Evolutionary conservation across 2,113 vertebrate species (phyloP), one percentile per base, ranked within the genome.

Genomic region (Pluvianellus socialis): DNA sequence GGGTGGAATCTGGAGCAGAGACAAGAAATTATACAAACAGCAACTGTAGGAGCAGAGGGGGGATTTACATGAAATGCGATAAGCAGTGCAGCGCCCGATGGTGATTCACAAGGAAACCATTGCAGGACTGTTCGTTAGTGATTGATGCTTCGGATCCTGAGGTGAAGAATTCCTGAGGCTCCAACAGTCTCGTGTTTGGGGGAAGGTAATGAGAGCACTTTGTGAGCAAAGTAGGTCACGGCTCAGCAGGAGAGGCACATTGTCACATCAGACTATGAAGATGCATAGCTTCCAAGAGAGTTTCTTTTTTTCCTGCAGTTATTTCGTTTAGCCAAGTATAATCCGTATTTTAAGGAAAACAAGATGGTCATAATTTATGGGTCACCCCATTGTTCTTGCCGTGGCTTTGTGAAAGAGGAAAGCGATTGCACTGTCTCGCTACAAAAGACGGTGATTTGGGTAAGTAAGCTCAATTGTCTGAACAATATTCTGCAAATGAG

Each of bases 401-500:
- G 17, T 1, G 6, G 55, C 61, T 88, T 68, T 40, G 42, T 38
- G 61, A 75, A 75, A 88, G 35, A 53, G 72, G 40, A 71, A 38
- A 70, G 72, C 4, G 79, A 84, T 62, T 79, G 66, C 10, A 4
- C 32, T 11, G 12, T 14, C 77, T 87, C 13, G 0, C 71, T 58
- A 53, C 73, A 91, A 79, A 56, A 49, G 84, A 73, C 10, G 58
- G 87, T 88, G 92, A 91, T 95, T 93, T 42, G 62, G 72, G 68
- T 44, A 74, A 81, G 76, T 4, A 12, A 92, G 80, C 77, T 82
- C 87, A 68, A 82, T 90, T 82, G 84, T 65, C 81, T 87, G 90
- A 95, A 90, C 81, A 94, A 91, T 85, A 32, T 45, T 75, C 94
- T 90, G 87, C 87, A 93, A 94, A 83, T 7, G 45, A 95, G 68